Base-by-base conservation (phyloP, 2,797 vertebrate species). In the Cynodonichthys magdalenae region DNA sequence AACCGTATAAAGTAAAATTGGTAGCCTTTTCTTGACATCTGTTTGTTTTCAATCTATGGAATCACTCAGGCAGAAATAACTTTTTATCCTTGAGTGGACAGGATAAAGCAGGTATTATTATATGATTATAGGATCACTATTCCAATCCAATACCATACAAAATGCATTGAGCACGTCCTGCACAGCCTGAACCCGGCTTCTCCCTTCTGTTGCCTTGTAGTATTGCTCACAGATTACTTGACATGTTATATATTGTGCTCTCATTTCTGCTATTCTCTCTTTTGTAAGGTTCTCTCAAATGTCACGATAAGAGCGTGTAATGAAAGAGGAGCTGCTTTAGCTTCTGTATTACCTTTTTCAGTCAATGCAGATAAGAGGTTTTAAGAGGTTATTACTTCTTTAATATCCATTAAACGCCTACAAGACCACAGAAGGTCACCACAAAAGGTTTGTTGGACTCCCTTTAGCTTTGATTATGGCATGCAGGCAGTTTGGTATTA, bases 81-180 rank as follows among this genome's bases (percentile, higher is more conserved):
- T 76, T 83, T 84, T 84, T 82, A 85, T 82, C 69, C 84, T 77
- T 63, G 71, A 72, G 77, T 46, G 18, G 66, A 66, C 71, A 59
- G 69, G 75, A 86, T 83, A 75, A 88, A 84, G 69, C 69, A 77
- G 77, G 89, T 86, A 84, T 79, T 82, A 87, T 73, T 83, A 87
- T 71, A 75, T 80, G 78, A 90, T 90, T 87, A 86, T 75, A 50
- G 81, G 66, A 80, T 74, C 74, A 78, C 75, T 73, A 62, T 79
- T 56, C 56, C 74, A 74, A 72, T 81, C 85, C 82, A 71, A 20
- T 74, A 61, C 75, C 60, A 66, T 57, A 41, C 39, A 63, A 67
- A 79, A 79, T 59, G 69, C 75, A 70, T 81, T 42, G 42, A 64
- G 60, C 70, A 19, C 75, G 48, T 58, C 79, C 46, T 10, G 11